phyloP scores from a whole-genome alignment of 1,140 invertebrate genomes.

The Drosophila biarmipes region DNA sequence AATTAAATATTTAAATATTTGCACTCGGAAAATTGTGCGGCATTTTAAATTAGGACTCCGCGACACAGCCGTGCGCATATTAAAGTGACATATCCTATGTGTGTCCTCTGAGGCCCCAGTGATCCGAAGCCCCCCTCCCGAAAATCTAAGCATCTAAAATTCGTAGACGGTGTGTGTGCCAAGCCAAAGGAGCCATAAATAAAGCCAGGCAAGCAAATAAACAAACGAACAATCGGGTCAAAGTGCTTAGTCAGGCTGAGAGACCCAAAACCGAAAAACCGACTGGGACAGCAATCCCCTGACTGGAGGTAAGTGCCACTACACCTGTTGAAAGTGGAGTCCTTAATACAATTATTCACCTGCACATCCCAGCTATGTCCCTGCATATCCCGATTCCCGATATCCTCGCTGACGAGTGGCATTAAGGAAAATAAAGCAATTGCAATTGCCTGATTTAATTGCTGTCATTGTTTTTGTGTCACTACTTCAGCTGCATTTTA shows the following conservation, averaged over 20 bases:
- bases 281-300: slow-evolving; percentile 4
- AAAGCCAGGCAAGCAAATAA: slow-evolving; percentile 44
- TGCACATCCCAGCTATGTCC: slow-evolving; percentile 9
- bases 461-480: slow-evolving; percentile 51
- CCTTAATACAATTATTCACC: slow-evolving; percentile 36
- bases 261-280: slow-evolving; percentile 5
- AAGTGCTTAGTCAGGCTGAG: slow-evolving; percentile 44
- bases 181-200: slow-evolving; percentile 42
- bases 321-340: slow-evolving; percentile 41
- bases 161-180: slow-evolving; percentile 23
- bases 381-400: not conserved
- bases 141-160: not conserved
- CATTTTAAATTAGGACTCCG: slow-evolving; percentile 56
- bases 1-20: slow-evolving; percentile 59
- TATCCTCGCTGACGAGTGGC: slow-evolving; percentile 18
- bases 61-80: slow-evolving; percentile 9
- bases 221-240: slow-evolving; percentile 35
- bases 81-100: slow-evolving; percentile 39
- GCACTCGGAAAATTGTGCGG: slow-evolving; percentile 45
- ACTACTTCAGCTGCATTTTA: slow-evolving; percentile 43
- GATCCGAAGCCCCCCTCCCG: not conserved
- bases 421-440: slow-evolving; percentile 45
- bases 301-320: slow-evolving; percentile 33
- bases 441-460: slow-evolving; percentile 34
- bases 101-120: slow-evolving; percentile 11